Percentiles rank a stretch among this genome's conserved stretches.
Conservation (phyloP, 2,888 invertebrate species). For the Thymelicus acteon region DNA sequence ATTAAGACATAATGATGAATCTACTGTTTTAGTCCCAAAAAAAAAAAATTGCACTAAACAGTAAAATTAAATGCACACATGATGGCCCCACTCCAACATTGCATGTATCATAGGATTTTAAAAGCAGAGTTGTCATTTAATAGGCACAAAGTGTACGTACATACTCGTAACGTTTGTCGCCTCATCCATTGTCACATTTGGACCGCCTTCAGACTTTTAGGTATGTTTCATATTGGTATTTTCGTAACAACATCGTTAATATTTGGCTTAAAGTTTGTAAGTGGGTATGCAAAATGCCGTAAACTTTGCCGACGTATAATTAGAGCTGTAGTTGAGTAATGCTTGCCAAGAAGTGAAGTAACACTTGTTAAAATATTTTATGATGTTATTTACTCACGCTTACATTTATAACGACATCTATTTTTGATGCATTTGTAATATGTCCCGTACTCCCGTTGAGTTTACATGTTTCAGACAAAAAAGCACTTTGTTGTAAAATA, state of each 20-base stretch:
- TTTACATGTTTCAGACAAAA: neutral
- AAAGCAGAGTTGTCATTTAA: too few relatives aligned
- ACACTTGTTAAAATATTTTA: conserved; percentile 38
- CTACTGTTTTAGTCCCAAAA: too few relatives aligned
- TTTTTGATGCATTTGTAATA: conserved; percentile 26
- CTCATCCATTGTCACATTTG: too few relatives aligned
- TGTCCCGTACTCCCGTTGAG: neutral
- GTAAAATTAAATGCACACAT: too few relatives aligned
- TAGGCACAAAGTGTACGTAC: too few relatives aligned
- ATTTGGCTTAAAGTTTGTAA: conserved; percentile 13
- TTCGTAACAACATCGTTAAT: conserved; percentile 9
- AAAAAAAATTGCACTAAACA: too few relatives aligned
- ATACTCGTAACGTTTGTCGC: too few relatives aligned
- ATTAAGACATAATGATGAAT: too few relatives aligned
- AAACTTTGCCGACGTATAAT: conserved; percentile 16
- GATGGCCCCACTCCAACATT: too few relatives aligned
- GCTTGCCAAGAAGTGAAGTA: conserved; percentile 34
- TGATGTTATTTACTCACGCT: conserved; percentile 29
- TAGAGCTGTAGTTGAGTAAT: conserved; percentile 32
- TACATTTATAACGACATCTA: conserved; percentile 28
- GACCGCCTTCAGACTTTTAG: too few relatives aligned
- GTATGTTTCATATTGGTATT: neutral
- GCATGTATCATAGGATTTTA: too few relatives aligned
- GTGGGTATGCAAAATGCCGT: conserved; percentile 9
- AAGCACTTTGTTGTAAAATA: too few relatives aligned